These are phyloP conservation scores for Corythoichthys intestinalis DNA, from an alignment of 2,113 vertebrate genomes.

Conservation along the genomic window DNA sequence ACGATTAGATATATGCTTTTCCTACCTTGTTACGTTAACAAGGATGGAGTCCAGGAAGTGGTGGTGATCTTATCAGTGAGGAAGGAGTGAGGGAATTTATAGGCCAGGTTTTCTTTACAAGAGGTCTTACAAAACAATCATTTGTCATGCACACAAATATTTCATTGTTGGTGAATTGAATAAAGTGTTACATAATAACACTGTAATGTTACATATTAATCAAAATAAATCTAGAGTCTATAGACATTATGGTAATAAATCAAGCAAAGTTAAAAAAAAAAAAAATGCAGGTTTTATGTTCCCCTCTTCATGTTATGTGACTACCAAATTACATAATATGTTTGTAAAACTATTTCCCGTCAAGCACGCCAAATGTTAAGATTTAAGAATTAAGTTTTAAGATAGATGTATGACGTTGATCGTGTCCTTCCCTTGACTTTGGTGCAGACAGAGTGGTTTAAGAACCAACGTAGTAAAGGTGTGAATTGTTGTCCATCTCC, in stretches of 20 bases:
- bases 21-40: conserved; percentile 6
- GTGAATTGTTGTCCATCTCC: no score
- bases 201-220: conserved; percentile 20
- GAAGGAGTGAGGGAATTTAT: conserved; percentile 25
- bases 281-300: not conserved
- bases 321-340: not conserved
- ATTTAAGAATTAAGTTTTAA: no score
- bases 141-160: not conserved
- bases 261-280: not conserved
- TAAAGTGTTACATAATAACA: conserved; percentile 9
- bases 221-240: not conserved
- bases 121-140: not conserved
- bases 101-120: not conserved
- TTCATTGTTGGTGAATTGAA: not conserved
- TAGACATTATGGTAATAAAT: not conserved
- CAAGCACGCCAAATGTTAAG: no score
- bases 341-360: no score
- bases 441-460: no score
- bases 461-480: no score
- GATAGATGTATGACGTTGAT: no score
- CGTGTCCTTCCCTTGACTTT: no score
- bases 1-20: no score
- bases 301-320: no score
- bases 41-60: not conserved
- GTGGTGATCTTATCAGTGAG: not conserved